A percentile compares a stretch with the other conserved stretches of the same genome.
These are phyloP conservation scores for Phoebastria nigripes DNA, from an alignment of 2,797 vertebrate genomes.

Conservation along the genomic window DNA sequence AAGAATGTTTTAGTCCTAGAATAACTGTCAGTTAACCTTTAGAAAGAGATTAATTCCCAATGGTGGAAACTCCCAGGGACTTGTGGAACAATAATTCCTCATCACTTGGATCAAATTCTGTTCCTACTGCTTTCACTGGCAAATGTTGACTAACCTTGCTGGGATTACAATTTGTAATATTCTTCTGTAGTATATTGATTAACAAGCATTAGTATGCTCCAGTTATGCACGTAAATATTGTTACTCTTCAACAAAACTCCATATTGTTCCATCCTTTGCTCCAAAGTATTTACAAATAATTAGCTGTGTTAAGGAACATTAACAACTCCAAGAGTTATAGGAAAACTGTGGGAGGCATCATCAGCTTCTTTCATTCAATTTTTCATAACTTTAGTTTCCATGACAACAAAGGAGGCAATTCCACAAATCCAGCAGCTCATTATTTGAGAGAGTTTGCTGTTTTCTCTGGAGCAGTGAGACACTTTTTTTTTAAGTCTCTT, in stretches of 20 bases:
- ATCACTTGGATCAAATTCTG: neutral
- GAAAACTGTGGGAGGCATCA: neutral
- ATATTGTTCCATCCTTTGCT: neutral
- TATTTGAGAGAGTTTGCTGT: constrained; percentile 22
- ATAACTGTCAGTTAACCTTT: neutral
- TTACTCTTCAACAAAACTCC: neutral
- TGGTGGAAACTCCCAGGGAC: neutral
- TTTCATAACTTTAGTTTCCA: constrained; percentile 57
- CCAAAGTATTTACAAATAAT: neutral
- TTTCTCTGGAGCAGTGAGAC: constrained; percentile 29
- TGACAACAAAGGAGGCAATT: constrained; percentile 54
- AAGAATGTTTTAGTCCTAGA: neutral
- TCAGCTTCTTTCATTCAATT: constrained; percentile 32
- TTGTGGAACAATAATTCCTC: neutral
- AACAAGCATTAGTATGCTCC: neutral
- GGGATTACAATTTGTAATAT: neutral
- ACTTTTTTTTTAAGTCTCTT: neutral
- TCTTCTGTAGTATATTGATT: neutral
- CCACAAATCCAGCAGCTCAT: constrained; percentile 21
- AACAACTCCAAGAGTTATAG: neutral
- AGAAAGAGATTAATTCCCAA: neutral
- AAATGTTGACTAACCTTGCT: neutral
- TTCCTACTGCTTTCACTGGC: neutral
- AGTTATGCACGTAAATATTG: neutral
- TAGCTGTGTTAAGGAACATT: neutral